Evolutionary conservation across 2,113 vertebrate genomes (phyloP).

Genomic region (Climacteris rufus): DNA sequence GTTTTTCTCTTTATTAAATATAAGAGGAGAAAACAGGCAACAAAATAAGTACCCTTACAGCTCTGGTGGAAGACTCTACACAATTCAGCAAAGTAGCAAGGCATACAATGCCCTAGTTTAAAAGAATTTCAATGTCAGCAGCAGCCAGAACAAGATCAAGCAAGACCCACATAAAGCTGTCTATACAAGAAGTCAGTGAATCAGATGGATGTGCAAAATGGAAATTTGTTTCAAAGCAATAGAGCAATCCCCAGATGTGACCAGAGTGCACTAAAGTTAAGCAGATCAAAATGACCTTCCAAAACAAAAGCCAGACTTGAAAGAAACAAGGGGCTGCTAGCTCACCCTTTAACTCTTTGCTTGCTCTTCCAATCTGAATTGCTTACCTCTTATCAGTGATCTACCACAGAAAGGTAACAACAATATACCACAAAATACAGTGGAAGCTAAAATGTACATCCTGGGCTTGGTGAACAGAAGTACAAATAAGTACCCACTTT

Average conservation of each 20-base stretch:
- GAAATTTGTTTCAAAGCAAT: background rate
- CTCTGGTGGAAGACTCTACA: background rate
- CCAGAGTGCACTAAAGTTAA: background rate
- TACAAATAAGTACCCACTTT: background rate
- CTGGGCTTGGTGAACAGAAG: background rate
- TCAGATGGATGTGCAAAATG: background rate
- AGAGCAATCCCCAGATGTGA: background rate
- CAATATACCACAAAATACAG: background rate
- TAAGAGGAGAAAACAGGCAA: background rate
- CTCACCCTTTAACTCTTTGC: background rate
- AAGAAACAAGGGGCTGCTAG: background rate
- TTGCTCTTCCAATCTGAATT: background rate
- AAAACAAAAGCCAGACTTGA: background rate
- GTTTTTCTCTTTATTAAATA: background rate
- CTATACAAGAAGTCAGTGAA: background rate
- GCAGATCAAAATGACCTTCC: background rate
- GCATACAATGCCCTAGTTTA: background rate
- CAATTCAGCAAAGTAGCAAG: background rate
- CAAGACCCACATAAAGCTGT: background rate
- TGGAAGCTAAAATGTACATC: background rate
- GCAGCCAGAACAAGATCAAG: background rate
- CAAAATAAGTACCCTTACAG: background rate
- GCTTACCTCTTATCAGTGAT: background rate
- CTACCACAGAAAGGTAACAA: background rate
- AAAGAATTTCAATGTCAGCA: background rate